Evolutionary conservation across 2,888 invertebrate genomes (phyloP).

Genomic region (Cetonia aurata): DNA sequence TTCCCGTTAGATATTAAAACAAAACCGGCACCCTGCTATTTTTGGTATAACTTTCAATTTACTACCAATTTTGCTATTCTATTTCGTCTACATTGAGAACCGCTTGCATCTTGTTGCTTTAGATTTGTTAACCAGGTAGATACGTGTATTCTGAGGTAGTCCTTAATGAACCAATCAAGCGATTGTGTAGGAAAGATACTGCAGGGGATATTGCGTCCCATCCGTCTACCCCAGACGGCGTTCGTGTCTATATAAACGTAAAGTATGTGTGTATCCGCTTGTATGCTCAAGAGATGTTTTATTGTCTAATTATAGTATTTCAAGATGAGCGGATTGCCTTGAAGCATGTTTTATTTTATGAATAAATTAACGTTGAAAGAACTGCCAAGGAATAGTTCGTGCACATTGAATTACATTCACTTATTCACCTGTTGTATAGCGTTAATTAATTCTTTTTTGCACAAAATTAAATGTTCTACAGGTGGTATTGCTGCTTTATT

Average conservation of each 20-base stretch:
- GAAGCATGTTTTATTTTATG: slow-evolving; percentile 41
- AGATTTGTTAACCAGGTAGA: too few species aligned
- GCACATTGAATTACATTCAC: slow-evolving; percentile 25
- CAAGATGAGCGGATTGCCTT: slow-evolving; percentile 43
- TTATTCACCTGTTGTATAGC: slow-evolving; percentile 5
- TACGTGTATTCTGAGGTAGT: neutral
- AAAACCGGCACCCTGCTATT: too few species aligned
- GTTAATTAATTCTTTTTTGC: slow-evolving; percentile 21
- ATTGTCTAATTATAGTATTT: slow-evolving; percentile 43
- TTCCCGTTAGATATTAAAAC: too few species aligned
- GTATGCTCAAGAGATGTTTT: slow-evolving; percentile 15
- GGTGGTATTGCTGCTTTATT: neutral
- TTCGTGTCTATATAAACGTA: slow-evolving; percentile 3
- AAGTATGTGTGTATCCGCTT: slow-evolving; percentile 1
- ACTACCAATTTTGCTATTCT: too few species aligned
- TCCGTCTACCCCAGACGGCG: neutral
- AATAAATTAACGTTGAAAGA: slow-evolving; percentile 41
- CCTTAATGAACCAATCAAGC: slow-evolving; percentile 25
- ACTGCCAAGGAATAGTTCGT: slow-evolving; percentile 32
- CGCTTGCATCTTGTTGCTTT: too few species aligned
- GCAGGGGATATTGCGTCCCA: slow-evolving; percentile 4
- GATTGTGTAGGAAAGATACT: slow-evolving; percentile 21
- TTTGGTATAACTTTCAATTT: too few species aligned
- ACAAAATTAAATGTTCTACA: slow-evolving; percentile 2
- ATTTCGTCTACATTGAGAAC: too few species aligned